Conservation (phyloP, 2,888 invertebrate genomes). For the Ariolimax columbianus region DNA sequence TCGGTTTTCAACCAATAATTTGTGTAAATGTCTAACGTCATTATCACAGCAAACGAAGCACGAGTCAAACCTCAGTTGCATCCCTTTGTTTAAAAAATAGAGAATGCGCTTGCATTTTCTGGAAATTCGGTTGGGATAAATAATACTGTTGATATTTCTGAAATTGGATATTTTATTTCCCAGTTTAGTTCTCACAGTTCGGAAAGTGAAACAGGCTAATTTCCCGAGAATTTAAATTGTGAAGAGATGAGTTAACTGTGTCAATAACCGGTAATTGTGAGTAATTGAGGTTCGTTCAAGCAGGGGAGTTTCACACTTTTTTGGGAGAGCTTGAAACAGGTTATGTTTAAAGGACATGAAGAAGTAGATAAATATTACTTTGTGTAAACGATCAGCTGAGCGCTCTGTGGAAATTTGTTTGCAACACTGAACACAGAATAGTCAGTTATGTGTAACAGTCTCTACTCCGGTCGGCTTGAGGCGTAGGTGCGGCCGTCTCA, state of each 20-base stretch:
- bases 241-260: background rate
- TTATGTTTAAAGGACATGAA: too few species aligned
- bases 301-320: background rate
- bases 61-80: background rate
- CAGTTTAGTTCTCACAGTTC: background rate
- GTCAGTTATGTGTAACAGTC: too few species aligned
- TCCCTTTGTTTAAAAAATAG: background rate
- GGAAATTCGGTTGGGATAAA: background rate
- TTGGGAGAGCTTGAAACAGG: too few species aligned
- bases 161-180: background rate
- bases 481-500: too few species aligned
- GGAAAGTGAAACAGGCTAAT: background rate
- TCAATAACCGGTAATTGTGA: background rate
- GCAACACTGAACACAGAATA: too few species aligned
- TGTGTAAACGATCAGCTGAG: too few species aligned
- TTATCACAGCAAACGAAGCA: too few species aligned
- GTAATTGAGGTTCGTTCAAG: background rate
- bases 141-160: background rate
- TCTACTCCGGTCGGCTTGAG: too few species aligned
- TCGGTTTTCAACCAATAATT: too few species aligned
- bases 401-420: too few species aligned
- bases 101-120: background rate
- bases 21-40: too few species aligned
- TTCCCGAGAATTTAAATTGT: background rate
- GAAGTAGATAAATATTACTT: too few species aligned